These are phyloP conservation scores for Hemiscyllium ocellatum DNA, from an alignment of 2,113 vertebrate species.

Conservation along the genomic window DNA sequence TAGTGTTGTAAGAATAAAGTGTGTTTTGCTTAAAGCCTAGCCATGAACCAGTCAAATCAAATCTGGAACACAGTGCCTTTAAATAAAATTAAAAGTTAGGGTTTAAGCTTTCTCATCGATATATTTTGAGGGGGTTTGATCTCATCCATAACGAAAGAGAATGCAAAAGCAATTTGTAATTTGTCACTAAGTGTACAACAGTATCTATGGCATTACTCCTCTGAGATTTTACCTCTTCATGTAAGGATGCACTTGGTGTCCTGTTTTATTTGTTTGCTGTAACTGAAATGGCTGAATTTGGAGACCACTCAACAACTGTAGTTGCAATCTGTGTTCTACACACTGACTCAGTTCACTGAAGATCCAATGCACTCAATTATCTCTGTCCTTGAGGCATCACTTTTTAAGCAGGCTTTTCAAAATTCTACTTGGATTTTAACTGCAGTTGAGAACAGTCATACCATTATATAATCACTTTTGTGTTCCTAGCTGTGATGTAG, in stretches of 20 bases:
- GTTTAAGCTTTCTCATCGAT: no score
- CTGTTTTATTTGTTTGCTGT: background rate
- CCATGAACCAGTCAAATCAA: no score
- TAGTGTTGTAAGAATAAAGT: no score
- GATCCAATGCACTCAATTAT: background rate
- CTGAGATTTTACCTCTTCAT: background rate
- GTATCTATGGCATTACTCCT: background rate
- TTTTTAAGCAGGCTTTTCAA: background rate
- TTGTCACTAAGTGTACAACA: background rate
- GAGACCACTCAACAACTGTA: background rate
- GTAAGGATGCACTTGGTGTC: background rate
- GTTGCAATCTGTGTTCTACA: background rate
- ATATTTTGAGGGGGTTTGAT: no score
- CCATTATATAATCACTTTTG: background rate
- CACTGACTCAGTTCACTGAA: background rate
- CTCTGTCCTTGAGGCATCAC: background rate
- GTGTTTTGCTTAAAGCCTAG: no score
- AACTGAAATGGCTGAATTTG: background rate
- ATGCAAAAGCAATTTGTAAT: background rate
- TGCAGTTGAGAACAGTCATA: background rate
- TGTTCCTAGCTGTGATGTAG: background rate
- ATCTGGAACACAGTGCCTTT: no score
- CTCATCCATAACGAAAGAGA: background rate
- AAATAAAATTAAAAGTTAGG: no score
- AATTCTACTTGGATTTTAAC: background rate